Percentiles rank a stretch among this genome's conserved stretches.
Conservation (phyloP, 1,140 invertebrate species). For the Macrosteles quadrilineatus region DNA sequence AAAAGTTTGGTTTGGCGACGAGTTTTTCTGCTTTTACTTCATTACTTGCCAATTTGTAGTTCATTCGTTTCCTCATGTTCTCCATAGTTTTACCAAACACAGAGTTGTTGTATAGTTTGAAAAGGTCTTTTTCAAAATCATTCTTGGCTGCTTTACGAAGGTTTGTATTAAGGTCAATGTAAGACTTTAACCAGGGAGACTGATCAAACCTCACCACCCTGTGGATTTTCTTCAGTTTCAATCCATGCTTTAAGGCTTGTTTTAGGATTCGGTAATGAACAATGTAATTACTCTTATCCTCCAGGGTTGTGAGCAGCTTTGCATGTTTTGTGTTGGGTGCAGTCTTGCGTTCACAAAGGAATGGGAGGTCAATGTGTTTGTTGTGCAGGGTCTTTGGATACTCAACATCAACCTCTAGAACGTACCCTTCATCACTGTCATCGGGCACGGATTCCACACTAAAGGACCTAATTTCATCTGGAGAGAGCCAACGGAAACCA, state of each 20-base stretch:
- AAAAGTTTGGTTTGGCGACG: conserved; percentile 30
- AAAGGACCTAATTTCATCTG: not conserved
- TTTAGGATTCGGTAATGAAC: not conserved
- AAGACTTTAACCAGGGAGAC: too few relatives aligned
- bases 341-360: not conserved
- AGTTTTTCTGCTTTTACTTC: conserved; percentile 25
- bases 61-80: too few relatives aligned
- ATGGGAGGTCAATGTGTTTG: conserved; percentile 21
- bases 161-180: too few relatives aligned
- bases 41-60: too few relatives aligned
- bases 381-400: conserved; percentile 28
- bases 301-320: not conserved
- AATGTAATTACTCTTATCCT: conserved; percentile 1
- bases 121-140: too few relatives aligned
- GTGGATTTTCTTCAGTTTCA: too few relatives aligned
- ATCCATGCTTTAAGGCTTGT: too few relatives aligned
- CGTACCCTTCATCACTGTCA: conserved; percentile 10
- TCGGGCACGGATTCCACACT: not conserved
- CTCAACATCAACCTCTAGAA: conserved; percentile 28
- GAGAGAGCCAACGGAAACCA: not conserved
- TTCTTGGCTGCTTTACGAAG: too few relatives aligned
- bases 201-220: too few relatives aligned
- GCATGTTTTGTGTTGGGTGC: not conserved
- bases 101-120: too few relatives aligned
- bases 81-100: too few relatives aligned